These are phyloP conservation scores for Bos indicus DNA, from an alignment of 2,113 vertebrate genomes.

Conservation along the genomic window DNA sequence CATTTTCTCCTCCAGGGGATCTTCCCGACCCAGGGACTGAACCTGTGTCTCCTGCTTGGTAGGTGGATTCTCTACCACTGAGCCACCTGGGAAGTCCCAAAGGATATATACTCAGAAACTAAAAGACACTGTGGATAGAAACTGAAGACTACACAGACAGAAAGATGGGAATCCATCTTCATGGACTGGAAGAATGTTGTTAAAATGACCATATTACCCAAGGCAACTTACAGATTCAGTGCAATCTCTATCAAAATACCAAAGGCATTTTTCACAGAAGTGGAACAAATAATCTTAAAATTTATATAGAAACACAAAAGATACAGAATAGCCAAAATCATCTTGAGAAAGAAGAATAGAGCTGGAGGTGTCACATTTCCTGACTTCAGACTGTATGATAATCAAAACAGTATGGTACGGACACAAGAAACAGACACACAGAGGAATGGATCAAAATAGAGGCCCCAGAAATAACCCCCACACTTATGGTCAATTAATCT, in stretches of 20 bases:
- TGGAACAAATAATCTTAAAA: background rate
- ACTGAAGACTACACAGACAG: background rate
- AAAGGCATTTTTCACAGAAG: background rate
- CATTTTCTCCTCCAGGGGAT: background rate
- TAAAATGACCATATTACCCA: background rate
- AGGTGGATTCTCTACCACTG: background rate
- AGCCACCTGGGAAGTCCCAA: background rate
- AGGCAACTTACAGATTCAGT: background rate
- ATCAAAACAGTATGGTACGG: background rate
- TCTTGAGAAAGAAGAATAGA: background rate
- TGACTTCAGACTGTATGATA: background rate
- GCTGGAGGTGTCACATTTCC: background rate
- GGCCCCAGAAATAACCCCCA: background rate
- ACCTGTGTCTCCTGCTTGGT: background rate
- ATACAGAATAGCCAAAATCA: background rate
- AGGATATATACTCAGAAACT: background rate
- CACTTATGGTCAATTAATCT: background rate
- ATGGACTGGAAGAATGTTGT: background rate
- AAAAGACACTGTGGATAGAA: background rate
- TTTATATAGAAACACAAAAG: background rate
- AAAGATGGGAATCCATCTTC: background rate
- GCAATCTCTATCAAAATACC: background rate
- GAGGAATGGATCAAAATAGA: background rate
- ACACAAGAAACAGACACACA: background rate
- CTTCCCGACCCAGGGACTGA: background rate